phyloP scores from a whole-genome alignment of 2,113 vertebrate species.

The Poicephalus gulielmi region DNA sequence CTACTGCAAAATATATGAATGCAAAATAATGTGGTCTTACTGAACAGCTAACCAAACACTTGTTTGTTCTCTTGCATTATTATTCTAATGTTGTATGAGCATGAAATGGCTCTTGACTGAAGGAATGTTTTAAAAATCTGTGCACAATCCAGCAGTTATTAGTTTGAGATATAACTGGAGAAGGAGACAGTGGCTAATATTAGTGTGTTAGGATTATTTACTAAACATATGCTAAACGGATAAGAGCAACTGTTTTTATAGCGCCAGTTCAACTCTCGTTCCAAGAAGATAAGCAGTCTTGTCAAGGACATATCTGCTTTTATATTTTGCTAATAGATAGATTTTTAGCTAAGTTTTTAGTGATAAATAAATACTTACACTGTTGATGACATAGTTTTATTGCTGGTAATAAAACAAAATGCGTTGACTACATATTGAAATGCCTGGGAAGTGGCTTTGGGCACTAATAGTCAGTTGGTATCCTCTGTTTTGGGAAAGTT shows the following conservation, averaged over 20 bases:
- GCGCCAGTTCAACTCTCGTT: background rate
- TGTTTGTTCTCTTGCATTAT: background rate
- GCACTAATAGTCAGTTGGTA: background rate
- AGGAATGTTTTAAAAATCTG: background rate
- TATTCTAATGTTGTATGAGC: background rate
- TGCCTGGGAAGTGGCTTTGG: background rate
- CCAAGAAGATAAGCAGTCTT: fast-evolving
- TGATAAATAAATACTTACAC: background rate
- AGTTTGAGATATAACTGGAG: background rate
- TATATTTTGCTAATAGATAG: background rate
- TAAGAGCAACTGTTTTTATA: background rate
- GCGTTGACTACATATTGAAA: background rate
- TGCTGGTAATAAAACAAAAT: background rate
- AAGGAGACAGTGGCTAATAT: background rate
- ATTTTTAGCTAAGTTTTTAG: background rate
- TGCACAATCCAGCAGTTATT: background rate
- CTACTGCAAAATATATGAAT: background rate
- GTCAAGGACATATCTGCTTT: background rate
- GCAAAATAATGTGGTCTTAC: background rate
- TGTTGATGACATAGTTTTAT: background rate
- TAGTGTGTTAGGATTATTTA: background rate
- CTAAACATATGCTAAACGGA: background rate
- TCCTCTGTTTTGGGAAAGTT: background rate
- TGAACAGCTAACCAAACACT: background rate
- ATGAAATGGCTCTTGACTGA: background rate